Evolutionary conservation across 2,113 vertebrate genomes (phyloP), one percentile per base, ranked within the genome.

Genomic region (Casuarius casuarius): DNA sequence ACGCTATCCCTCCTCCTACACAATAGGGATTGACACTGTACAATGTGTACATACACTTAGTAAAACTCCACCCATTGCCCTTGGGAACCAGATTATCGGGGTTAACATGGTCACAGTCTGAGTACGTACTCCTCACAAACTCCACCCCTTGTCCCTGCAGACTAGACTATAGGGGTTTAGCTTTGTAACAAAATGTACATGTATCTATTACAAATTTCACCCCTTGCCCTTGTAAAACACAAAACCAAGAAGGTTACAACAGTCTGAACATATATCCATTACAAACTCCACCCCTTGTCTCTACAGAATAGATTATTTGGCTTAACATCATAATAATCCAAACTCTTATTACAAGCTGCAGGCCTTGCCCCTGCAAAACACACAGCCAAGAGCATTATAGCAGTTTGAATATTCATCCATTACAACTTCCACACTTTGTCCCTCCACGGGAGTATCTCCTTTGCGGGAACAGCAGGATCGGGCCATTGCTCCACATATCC

Each of bases 401-500:
- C 6, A 54, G 16, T 59, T 73, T 78, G 42, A 61, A 35, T 70
- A 65, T 46, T 42, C 2, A 33, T 49, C 8, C 1, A 0, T 20
- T 61, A 26, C 31, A 20, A 70, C 74, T 18, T 35, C 5, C 42
- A 72, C 51, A 8, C 7, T n/a, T 71, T 67, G 38, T 42, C 1
- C 8, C 28, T 59, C 8, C 42, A 17, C 8, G 22, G 2, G 9
- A 48, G 46, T 23, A 42, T 38, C 8, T 75, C 17, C 14, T 51
- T 38, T 54, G 26, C 12, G 54, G 56, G 23, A 87, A 10, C 10
- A 72, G 7, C 8, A 84, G 29, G 22, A 40, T 19, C 0, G 0
- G 7, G 11, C 10, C 11, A 31, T 38, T 67, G 21, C 1, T 2
- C 0, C 5, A 22, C 12, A 61, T 17, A 54, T 51, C 2, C 1